Base-by-base conservation (phyloP, 2,797 vertebrate species). In the Gallinago solitaria region DNA sequence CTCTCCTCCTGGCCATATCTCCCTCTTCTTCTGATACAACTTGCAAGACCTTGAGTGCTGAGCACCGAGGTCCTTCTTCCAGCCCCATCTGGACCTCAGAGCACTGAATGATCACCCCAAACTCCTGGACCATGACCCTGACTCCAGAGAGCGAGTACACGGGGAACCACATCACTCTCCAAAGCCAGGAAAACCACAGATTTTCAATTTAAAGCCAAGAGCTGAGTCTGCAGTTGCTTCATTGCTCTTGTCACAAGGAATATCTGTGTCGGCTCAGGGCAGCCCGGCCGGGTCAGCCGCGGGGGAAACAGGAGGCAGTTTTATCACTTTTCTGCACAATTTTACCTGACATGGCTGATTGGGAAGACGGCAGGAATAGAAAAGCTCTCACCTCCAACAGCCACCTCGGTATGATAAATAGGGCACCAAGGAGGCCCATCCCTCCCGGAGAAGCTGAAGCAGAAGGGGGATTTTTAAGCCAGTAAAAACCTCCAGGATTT, bases 241-340 rank as follows among this genome's bases (percentile, higher is more conserved):
- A 35, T 18, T 87, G 87, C 95, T 96, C 92, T 88, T 74, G 82
- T 97, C 96, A 91, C 57, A 75, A 80, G 93, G 95, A 89, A 93
- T 48, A 81, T 30, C 70, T 60, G 89, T 30, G 17, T 8, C 33
- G 16, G 89, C 87, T 65, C 60, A 9, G 25, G 79, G 85, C 81
- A 95, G 77, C 76, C 71, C 19, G 24, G 89, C 51, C 8, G 39
- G 95, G 93, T 57, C 67, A 5, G 85, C 92, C 1, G 2, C 16
- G 5, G 86, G 78, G 56, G 43, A 50, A 87, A 30, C 54, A 64
- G 79, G 79, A 75, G 48, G 35, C 37, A 11, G 45, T 87, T 95
- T 93, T 80, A 93, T 69, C 68, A 60, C 89, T 95, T 96, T 95
- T 76, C 94, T 82, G 84, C 91, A 82, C 94, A 83, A 95, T 97